Base-by-base conservation (phyloP, 2,888 invertebrate genomes). In the Desoria tigrina region DNA sequence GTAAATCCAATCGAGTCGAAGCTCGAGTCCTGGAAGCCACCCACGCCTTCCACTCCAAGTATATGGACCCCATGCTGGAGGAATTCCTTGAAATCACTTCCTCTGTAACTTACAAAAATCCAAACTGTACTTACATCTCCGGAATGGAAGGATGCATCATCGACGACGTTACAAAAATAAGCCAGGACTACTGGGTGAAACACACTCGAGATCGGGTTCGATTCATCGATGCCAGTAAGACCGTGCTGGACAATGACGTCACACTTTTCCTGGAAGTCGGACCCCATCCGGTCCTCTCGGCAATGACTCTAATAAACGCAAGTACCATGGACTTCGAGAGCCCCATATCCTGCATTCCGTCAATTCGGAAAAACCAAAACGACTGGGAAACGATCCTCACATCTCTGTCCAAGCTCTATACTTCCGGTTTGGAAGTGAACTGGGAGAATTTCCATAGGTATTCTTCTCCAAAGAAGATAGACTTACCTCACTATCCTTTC, bases 1-100 rank as follows among this genome's bases (percentile, higher is more conserved):
- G 68, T 42, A 61, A n/a, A 0, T 26, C 45, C 1, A 60, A 57
- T 21, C 27, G 63, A 1, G 26, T 68, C 6, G 69, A 68, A 61
- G 39, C 63, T 0, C 42, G 62, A 4, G 32, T 60, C 9, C 42
- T 73, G 9, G 61, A 51, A 18, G 56, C 73, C 1, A 69, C 67
- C 14, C 73, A 73, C 57, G 71, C 71, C 0, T 73, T 71, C 57
- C 73, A 73, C 37, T 71, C 71, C 0, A 42, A 59, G 21, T 63
- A 65, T 50, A 73, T 71, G 71, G 68, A 73, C n/a, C 58, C 60
- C 0, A 69, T 73, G 49, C 28, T 73, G n/a, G 42, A 64, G 2
- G 61, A 60, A 4, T 73, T 69, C 56, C 42, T 61, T 11, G 45
- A 55, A n/a, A 32, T 66, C 16, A 60, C 65, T 4, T 61, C 61